Base-by-base conservation (phyloP, 2,888 invertebrate species). In the Phyllotreta cruciferae region DNA sequence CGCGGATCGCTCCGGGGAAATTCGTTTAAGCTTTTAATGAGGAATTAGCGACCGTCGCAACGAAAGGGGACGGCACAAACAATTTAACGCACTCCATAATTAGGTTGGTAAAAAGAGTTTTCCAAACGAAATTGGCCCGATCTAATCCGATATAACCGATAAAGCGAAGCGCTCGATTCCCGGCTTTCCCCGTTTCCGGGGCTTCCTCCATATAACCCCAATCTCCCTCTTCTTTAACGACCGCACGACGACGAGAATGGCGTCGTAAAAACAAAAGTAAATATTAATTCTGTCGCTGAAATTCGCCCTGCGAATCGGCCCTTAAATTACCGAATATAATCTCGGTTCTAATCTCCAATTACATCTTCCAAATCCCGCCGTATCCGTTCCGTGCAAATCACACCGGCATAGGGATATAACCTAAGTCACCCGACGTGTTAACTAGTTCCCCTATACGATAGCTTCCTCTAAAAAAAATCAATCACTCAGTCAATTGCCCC, bases 261-360 rank as follows among this genome's bases (percentile, higher is more conserved):
- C 60, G 50, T 62, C 66, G 57, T 67, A 71, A 71, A 70, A 70
- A 70, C 70, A 66, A 64, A 65, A 71, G 71, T 70, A 71, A 72
- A 72, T 71, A 71, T 71, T 71, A 71, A 73, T 73, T 67, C 60
- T 58, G 67, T 63, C 61, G 65, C 54, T 37, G 64, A 49, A 56
- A 63, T 67, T 67, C 67, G 62, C 60, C 65, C 50, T 42, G 62
- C 62, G 64, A 66, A 62, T 66, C 63, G 68, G 68, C 70, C 70
- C 71, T 72, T 71, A 70, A 72, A 71, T 73, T 71, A 69, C 67
- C 70, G 72, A 72, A 72, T 74, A 75, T 75, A 75, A 75, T 75
- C 73, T 70, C 68, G 67, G 66, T 65, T 72, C 70, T 74, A 74
- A 75, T 73, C 75, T 73, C 73, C 75, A 74, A 75, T 75, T 75